Evolutionary conservation across 2,797 vertebrate species (phyloP), one percentile per base, ranked within the genome.

Genomic region (Todus mexicanus): DNA sequence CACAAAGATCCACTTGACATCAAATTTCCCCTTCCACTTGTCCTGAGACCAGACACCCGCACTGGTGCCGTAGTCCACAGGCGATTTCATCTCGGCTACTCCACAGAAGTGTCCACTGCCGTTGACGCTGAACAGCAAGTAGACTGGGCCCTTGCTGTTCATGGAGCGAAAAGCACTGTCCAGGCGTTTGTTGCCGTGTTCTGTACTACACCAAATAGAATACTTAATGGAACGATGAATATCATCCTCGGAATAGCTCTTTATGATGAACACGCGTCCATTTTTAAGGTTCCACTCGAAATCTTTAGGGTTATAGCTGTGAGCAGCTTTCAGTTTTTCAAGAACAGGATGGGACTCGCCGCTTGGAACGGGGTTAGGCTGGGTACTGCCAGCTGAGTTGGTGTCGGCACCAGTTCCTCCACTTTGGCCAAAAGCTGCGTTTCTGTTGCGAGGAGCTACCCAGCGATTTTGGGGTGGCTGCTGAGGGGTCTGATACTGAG

Each of bases 181-280:
- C 97, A 99, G 98, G 68, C 99, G 98, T 97, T 99, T 99, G 98
- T 99, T 99, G 96, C 99, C 99, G 0, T 99, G 99, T 95, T 99
- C 99, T 0, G 99, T 99, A 98, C 99, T 99, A 97, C 99, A 99
- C 99, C 99, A 99, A 97, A 99, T 99, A 84, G 99, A 99, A 97
- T 99, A 99, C 97, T 99, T 99, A 98, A 99, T 99, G 98, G 99
- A 99, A 96, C 99, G 99, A 96, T 99, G 99, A 97, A 99, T 98
- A 96, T 99, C 99, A 51, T 99, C 99, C 98, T 99, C 99, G 0
- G 99, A 99, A 97, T 99, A 99, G 98, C 99, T 99, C 98, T 99
- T 99, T 90, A 99, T 99, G 94, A 99, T 99, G 98, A 99, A 99
- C 96, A 99, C 99, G 0, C 99, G 98, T 29, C 98, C 99, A 11